Evolutionary conservation across 2,113 vertebrate genomes (phyloP).

Genomic region (Rallus limicola): DNA sequence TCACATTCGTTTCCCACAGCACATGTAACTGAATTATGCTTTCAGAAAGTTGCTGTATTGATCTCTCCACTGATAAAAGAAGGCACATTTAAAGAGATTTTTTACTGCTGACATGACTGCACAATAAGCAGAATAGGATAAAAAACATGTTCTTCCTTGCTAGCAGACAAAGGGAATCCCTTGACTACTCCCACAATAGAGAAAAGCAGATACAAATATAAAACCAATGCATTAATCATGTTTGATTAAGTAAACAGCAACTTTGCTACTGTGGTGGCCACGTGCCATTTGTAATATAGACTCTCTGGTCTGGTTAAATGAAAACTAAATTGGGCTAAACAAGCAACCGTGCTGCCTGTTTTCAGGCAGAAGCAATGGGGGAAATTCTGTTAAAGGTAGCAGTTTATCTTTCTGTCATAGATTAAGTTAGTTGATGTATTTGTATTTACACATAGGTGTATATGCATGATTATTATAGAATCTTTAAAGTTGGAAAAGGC

Average conservation of each 20-base stretch:
- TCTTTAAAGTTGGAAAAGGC: no score
- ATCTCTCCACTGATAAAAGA: conserved; percentile 53
- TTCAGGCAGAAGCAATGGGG: not conserved
- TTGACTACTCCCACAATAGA: conserved; percentile 12
- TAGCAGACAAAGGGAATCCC: conserved; percentile 43
- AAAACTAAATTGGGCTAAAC: conserved; percentile 41
- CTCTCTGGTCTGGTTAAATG: not conserved
- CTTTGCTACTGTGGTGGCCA: not conserved
- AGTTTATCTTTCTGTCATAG: not conserved
- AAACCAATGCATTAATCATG: conserved; percentile 46
- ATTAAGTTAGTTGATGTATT: not conserved
- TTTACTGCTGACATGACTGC: conserved; percentile 55
- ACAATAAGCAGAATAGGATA: conserved; percentile 47
- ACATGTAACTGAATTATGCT: conserved; percentile 36
- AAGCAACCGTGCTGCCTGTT: not conserved
- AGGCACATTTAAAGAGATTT: conserved; percentile 33
- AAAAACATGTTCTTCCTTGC: conserved; percentile 3
- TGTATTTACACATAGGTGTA: not conserved
- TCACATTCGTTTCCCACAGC: not conserved
- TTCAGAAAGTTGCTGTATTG: conserved; percentile 57
- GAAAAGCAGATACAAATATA: conserved; percentile 23
- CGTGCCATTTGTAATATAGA: not conserved
- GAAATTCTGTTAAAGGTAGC: not conserved
- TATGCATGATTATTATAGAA: not conserved
- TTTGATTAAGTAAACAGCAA: not conserved